Evolutionary conservation across 2,888 invertebrate species (phyloP).

Genomic region (Nematopogon swammerdamellus): DNA sequence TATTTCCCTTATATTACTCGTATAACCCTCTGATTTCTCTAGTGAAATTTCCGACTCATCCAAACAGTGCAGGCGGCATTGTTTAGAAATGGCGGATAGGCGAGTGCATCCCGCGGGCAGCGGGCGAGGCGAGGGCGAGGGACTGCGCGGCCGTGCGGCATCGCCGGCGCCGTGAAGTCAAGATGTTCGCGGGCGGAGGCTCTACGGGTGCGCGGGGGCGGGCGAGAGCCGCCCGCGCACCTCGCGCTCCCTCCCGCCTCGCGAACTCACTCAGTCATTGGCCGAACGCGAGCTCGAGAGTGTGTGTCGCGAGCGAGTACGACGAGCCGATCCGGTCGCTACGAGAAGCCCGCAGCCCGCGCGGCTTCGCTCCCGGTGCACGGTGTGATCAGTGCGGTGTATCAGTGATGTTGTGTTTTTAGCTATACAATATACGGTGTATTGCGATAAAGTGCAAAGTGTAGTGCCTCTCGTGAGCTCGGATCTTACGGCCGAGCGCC

Average conservation of each 20-base stretch:
- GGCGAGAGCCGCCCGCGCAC: conserved; percentile 18
- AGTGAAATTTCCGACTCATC: too few species aligned
- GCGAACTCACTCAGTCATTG: conserved; percentile 40
- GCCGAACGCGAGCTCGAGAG: conserved; percentile 39
- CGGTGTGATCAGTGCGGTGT: conserved; percentile 46
- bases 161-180: too few species aligned
- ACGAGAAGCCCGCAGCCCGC: conserved; percentile 43
- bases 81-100: too few species aligned
- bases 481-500: conserved; percentile 47
- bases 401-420: conserved; percentile 50
- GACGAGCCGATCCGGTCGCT: conserved; percentile 41
- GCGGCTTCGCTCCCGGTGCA: conserved; percentile 26
- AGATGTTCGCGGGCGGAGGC: not conserved
- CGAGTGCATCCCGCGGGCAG: too few species aligned
- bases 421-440: conserved; percentile 49
- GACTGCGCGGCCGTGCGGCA: too few species aligned
- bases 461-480: conserved; percentile 40
- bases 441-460: conserved; percentile 48
- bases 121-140: too few species aligned
- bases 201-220: conserved; percentile 17
- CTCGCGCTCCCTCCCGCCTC: conserved; percentile 23
- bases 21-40: too few species aligned
- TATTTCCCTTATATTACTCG: too few species aligned
- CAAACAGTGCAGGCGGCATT: too few species aligned
- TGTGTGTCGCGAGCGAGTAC: conserved; percentile 31